Evolutionary conservation across 2,888 invertebrate species (phyloP).

Genomic region (Drosophila kambysellisi): DNA sequence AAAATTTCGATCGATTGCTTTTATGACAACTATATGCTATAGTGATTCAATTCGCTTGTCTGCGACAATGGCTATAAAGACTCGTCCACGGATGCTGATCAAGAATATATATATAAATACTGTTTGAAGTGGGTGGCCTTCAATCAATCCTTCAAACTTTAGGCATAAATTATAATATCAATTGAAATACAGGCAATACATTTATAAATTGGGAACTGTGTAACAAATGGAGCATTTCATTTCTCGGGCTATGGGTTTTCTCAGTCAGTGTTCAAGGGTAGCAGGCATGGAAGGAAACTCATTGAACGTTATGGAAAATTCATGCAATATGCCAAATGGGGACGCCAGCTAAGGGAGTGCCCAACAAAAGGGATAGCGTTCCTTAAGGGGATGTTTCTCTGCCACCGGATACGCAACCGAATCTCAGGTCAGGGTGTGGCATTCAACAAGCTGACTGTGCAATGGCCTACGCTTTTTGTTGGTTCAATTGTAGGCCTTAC

Average conservation of each 20-base stretch:
- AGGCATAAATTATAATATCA: not conserved
- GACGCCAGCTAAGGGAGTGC: conserved; percentile 36
- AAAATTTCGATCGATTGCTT: not conserved
- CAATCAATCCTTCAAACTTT: not conserved
- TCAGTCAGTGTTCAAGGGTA: not conserved
- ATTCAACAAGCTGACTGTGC: conserved; percentile 55
- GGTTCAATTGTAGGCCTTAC: conserved; percentile 1
- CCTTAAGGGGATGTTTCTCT: conserved; percentile 1
- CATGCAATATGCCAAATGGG: conserved; percentile 14
- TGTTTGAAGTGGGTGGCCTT: not conserved
- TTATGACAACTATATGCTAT: not conserved
- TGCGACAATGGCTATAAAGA: not conserved
- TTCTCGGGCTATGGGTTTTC: not conserved
- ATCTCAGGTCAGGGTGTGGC: conserved; percentile 38
- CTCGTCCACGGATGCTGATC: not conserved
- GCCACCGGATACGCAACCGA: not conserved
- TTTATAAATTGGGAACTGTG: not conserved
- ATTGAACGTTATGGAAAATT: conserved; percentile 20
- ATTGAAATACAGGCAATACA: not conserved
- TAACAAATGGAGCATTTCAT: not conserved
- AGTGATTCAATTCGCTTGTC: too few relatives aligned
- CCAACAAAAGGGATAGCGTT: conserved; percentile 32
- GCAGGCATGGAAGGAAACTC: not conserved
- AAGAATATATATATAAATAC: not conserved
- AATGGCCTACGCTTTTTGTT: not conserved